Percentiles rank a stretch among this genome's conserved stretches.
Conservation (phyloP, 1,140 invertebrate species). For the Lepidurus apus region DNA sequence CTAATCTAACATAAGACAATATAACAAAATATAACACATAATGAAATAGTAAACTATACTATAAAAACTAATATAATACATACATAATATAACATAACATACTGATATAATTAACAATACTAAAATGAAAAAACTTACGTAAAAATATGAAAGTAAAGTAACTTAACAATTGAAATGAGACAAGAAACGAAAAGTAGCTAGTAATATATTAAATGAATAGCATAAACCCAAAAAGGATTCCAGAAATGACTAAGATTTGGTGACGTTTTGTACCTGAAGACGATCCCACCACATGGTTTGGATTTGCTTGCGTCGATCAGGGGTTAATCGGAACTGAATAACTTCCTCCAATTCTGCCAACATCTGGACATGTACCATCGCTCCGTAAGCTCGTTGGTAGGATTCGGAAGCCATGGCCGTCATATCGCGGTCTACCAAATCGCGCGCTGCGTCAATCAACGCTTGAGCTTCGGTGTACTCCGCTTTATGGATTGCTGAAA, state of each 20-base stretch:
- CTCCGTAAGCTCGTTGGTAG: constrained; percentile 91
- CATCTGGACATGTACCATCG: constrained; percentile 96
- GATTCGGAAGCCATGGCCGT: constrained; percentile 97
- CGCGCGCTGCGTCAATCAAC: constrained; percentile 82
- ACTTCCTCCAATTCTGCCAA: constrained; percentile 95
- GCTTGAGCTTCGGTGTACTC: constrained; percentile 63
- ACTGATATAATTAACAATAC: no score
- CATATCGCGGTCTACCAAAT: constrained; percentile 91
- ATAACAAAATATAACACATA: background rate
- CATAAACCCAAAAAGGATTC: background rate
- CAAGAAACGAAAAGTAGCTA: background rate
- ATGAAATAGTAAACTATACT: no score
- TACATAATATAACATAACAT: no score
- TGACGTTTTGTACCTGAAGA: constrained; percentile 52
- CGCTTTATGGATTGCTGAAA: constrained; percentile 76
- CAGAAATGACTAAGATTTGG: background rate
- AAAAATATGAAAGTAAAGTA: no score
- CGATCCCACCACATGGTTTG: constrained; percentile 93
- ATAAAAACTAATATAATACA: no score
- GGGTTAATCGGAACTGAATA: constrained; percentile 88
- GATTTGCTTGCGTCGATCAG: constrained; percentile 75
- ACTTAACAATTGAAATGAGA: no score
- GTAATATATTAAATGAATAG: background rate
- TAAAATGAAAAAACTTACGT: no score
- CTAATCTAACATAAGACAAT: no score